These are phyloP conservation scores for Pampusana beccarii DNA, from an alignment of 2,113 vertebrate genomes.

Conservation along the genomic window DNA sequence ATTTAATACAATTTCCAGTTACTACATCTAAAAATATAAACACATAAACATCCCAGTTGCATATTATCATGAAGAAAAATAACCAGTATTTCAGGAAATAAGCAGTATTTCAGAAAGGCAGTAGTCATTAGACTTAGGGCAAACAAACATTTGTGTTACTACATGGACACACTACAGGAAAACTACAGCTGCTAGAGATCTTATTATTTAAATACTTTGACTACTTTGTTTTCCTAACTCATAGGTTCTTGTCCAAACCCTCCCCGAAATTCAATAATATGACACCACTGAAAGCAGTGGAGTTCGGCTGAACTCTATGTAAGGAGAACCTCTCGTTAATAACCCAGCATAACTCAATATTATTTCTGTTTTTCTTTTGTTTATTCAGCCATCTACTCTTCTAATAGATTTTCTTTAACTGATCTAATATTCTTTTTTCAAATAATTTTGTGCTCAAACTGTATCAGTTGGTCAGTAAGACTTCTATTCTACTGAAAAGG, in stretches of 20 bases:
- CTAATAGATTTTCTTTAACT: not conserved
- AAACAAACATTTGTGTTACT: not conserved
- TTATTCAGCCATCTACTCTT: not conserved
- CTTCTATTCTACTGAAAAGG: not conserved
- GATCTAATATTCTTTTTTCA: not conserved
- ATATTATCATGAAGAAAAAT: not conserved
- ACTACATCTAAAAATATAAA: not conserved
- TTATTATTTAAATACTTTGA: not conserved
- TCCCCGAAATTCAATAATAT: not conserved
- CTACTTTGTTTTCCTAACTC: not conserved
- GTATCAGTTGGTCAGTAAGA: not conserved
- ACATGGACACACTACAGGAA: not conserved
- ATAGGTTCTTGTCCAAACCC: not conserved
- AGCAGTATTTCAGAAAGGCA: not conserved
- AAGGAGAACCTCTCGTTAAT: not conserved
- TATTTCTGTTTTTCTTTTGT: not conserved
- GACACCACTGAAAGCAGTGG: not conserved
- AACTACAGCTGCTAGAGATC: not conserved
- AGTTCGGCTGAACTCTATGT: accelerated
- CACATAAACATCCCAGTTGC: not conserved
- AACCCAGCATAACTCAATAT: not conserved
- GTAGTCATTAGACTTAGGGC: not conserved
- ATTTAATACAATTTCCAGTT: not conserved
- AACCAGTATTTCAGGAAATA: not conserved
- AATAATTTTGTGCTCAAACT: not conserved